phyloP scores from a whole-genome alignment of 2,888 invertebrate genomes.

The Drosophila pegasa region DNA sequence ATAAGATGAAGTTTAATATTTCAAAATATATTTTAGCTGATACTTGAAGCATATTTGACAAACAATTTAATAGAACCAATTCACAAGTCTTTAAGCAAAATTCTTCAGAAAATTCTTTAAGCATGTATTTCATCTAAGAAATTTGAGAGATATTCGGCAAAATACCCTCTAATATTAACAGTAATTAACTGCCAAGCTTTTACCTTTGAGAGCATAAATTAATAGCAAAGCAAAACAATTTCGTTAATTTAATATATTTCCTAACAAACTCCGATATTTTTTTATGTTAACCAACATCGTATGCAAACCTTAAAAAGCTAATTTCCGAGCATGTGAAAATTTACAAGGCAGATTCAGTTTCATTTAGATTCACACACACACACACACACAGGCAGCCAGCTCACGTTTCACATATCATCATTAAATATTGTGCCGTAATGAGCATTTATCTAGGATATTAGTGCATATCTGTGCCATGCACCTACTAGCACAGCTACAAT shows the following conservation, averaged over 20 bases:
- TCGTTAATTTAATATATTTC: neutral
- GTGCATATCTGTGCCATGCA: conserved; percentile 38
- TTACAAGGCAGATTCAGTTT: neutral
- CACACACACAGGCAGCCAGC: neutral
- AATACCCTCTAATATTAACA: neutral
- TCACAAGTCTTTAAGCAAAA: too few relatives aligned
- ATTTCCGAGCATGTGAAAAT: conserved; percentile 6
- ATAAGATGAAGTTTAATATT: too few relatives aligned
- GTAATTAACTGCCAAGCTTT: too few relatives aligned
- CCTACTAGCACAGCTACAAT: conserved; percentile 5
- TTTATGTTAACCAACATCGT: neutral
- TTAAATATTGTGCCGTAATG: conserved; percentile 70
- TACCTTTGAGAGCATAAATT: neutral
- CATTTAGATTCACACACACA: too few relatives aligned
- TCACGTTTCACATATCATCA: conserved; percentile 57
- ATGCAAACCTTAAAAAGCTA: neutral
- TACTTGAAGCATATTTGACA: too few relatives aligned
- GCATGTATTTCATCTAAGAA: neutral
- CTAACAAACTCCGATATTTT: neutral
- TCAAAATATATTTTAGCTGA: too few relatives aligned
- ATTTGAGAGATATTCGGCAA: neutral
- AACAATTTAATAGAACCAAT: too few relatives aligned
- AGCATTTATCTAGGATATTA: conserved; percentile 67
- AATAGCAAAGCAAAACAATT: neutral
- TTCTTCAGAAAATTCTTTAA: too few relatives aligned